Percentiles rank a stretch among this genome's conserved stretches.
These are phyloP conservation scores for Pachydiplax longipennis DNA, from an alignment of 2,888 invertebrate genomes.

Conservation along the genomic window DNA sequence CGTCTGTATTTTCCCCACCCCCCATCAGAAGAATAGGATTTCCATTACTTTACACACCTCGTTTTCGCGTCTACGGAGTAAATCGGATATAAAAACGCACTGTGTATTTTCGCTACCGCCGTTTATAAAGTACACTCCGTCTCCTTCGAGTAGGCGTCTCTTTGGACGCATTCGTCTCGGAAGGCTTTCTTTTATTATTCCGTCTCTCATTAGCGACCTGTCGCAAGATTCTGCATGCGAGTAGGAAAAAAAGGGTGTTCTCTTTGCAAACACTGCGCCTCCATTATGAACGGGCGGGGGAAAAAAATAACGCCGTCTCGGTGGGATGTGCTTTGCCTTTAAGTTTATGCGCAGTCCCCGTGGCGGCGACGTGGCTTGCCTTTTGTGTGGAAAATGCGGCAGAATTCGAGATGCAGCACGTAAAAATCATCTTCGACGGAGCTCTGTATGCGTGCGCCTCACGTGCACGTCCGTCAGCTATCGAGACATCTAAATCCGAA, in stretches of 20 bases:
- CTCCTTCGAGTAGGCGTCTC: neutral
- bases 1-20: no score
- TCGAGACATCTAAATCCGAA: no score
- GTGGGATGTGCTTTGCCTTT: neutral
- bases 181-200: neutral
- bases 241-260: neutral
- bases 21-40: neutral
- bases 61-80: neutral
- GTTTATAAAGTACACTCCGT: neutral
- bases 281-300: neutral
- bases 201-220: neutral
- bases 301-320: neutral
- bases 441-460: neutral
- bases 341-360: neutral
- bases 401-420: neutral
- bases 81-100: neutral
- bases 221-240: neutral
- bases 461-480: neutral
- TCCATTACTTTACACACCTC: neutral
- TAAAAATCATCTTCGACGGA: neutral
- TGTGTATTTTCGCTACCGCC: neutral
- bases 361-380: no score
- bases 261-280: neutral
- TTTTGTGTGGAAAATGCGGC: neutral
- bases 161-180: neutral